Conservation (phyloP, 1,140 invertebrate genomes). For the Anagrus nilaparvatae region DNA sequence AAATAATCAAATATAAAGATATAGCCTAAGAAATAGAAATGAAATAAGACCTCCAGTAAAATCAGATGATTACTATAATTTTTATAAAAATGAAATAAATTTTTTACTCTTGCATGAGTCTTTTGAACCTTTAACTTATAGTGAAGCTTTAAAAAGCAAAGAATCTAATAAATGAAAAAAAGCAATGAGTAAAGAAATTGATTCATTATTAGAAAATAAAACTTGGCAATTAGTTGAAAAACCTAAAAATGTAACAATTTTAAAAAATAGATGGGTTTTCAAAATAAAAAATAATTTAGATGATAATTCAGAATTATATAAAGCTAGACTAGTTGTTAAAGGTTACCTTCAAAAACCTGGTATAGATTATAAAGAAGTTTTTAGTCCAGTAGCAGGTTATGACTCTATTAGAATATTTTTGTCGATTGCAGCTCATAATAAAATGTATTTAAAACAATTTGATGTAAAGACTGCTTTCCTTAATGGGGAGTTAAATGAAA, state of each 20-base stretch:
- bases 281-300: conserved; percentile 9
- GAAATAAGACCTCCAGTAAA: background rate
- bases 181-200: background rate
- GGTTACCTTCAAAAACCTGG: conserved; percentile 19
- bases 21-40: background rate
- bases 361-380: conserved; percentile 25
- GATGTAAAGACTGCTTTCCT: conserved; percentile 5
- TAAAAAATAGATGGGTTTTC: conserved; percentile 6
- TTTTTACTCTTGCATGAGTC: background rate
- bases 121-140: conserved; percentile 6
- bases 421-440: conserved; percentile 11
- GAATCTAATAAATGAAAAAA: background rate
- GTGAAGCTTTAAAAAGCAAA: conserved; percentile 4
- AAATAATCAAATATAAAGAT: conserved; percentile 8
- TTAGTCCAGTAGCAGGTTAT: conserved; percentile 25
- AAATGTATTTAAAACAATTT: background rate
- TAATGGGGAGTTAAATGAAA: conserved; percentile 1
- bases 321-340: conserved; percentile 19
- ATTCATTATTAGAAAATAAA: background rate
- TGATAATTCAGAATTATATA: conserved; percentile 11
- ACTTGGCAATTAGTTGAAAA: conserved; percentile 1
- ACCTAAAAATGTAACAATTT: background rate
- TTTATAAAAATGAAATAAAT: conserved; percentile 4
- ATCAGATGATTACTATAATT: background rate
- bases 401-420: conserved; percentile 21